Base-by-base conservation (phyloP, 2,797 vertebrate genomes). In the Botia kubotai region DNA sequence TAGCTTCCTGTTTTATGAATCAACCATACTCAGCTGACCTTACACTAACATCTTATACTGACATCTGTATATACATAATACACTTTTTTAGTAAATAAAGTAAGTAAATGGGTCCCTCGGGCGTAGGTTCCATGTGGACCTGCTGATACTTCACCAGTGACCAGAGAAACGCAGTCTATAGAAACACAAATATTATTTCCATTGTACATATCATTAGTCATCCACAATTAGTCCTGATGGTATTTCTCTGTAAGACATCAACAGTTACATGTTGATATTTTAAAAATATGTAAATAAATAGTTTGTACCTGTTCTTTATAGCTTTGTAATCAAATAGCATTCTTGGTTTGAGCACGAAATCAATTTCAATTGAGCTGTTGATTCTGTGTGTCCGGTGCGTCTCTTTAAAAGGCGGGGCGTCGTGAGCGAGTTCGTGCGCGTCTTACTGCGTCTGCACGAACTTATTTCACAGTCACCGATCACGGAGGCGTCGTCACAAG, bases 391-490 rank as follows among this genome's bases (percentile, higher is more conserved):
- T 69, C 55, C 63, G 52, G 29, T 29, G 55, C 29, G 80, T 66
- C 78, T 33, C 87, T 89, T 89, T 90, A 89, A 89, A 79, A 84
- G 87, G 89, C 87, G 88, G 84, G 87, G 83, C 82, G 21, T 76
- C 7, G 52, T 62, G 6, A 70, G 70, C 4, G 10, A 58, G 53
- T 53, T 55, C 2, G 36, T 43, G 81, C 43, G 60, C 33, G 14
- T 60, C 52, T 58, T 5, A 13, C 10, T 11, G 43, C 26, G 58
- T 62, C 58, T 39, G 79, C 71, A 74, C 65, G 77, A 82, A 80
- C 77, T 81, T 83, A 84, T 75, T 80, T 58, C 26, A 60, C 46
- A 69, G 74, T 73, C 69, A 78, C 29, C 62, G 48, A 72, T 67
- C 72, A 33, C 79, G 43, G 63, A 76, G 66, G 62, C 72, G 19